These are phyloP conservation scores for Pterostichus niger DNA, from an alignment of 2,888 invertebrate genomes.

Conservation along the genomic window DNA sequence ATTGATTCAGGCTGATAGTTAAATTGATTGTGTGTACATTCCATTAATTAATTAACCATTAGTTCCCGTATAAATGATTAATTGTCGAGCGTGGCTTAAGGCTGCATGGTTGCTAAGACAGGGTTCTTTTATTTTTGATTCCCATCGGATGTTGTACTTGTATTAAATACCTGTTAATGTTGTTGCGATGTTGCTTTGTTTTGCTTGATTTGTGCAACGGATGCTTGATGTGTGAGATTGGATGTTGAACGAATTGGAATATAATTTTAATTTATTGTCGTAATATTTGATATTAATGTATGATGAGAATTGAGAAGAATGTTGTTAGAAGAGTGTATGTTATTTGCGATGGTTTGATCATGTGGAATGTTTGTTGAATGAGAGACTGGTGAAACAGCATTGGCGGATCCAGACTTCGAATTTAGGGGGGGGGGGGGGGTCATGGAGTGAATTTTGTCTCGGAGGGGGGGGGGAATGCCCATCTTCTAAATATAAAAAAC, in stretches of 20 bases:
- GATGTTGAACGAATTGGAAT: background rate
- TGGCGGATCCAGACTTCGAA: too few species aligned
- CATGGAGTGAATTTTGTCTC: too few species aligned
- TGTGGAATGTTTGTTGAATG: too few species aligned
- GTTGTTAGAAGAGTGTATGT: too few species aligned
- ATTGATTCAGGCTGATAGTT: conserved; percentile 65
- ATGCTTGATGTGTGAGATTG: conserved; percentile 6
- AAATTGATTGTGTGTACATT: conserved; percentile 66
- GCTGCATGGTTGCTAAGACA: background rate
- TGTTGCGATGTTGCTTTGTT: conserved; percentile 5
- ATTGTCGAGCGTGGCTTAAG: conserved; percentile 33
- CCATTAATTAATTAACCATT: conserved; percentile 67
- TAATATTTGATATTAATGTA: too few species aligned
- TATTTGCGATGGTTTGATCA: too few species aligned
- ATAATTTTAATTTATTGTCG: background rate
- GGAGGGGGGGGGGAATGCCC: too few species aligned
- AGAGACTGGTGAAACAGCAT: too few species aligned
- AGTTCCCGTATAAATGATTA: conserved; percentile 65
- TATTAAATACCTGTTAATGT: conserved; percentile 51
- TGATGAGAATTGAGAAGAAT: too few species aligned
- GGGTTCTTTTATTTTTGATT: conserved; percentile 23
- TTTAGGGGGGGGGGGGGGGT: too few species aligned
- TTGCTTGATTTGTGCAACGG: background rate
- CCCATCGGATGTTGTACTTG: conserved; percentile 17
- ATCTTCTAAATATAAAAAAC: too few species aligned